Base-by-base conservation (phyloP, 1,140 invertebrate genomes). In the Drosophila lacertosa region DNA sequence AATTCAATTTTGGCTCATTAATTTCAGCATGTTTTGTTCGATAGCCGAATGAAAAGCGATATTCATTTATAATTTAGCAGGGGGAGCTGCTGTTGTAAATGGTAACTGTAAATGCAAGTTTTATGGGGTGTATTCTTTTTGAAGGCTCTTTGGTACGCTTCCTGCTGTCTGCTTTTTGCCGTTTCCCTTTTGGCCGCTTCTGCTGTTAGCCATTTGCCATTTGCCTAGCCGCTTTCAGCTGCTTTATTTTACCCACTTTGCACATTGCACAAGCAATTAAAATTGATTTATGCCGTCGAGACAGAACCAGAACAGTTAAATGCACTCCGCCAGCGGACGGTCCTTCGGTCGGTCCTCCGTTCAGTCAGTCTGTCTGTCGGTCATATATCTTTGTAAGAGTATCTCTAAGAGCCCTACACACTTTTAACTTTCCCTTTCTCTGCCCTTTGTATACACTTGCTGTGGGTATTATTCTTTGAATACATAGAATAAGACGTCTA, bases 261-360 rank as follows among this genome's bases (percentile, higher is more conserved):
- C 81, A 84, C 81, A 84, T 86, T 84, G 84, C 57, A 71, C 79
- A 74, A 79, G 81, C 81, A 86, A 86, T 86, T 86, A 86, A 86
- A 86, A 81, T 81, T 86, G 81, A 86, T 86, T 86, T 86, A 86
- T 88, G 59, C 65, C 68, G 81, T 74, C 81, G 82, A 86, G 81
- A 86, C 80, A 68, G 81, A 37, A 54, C 47, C 26, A 53, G 60
- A 77, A 63, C 74, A 86, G 77, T 86, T 83, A 88, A 84, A 80
- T 84, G 82, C 73, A 82, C 79, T 82, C 40, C 55, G 51, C 60
- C 67, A 32, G 22, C 54, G n/a, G 20, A 9, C 32, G 71, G 59
- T 40, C 77, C 6, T 2, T 29, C 26, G 26, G 26, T 29, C 26
- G 26, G 26, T 29, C n/a, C n/a, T n/a, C n/a, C 32, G 71, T 54